A percentile compares a stretch with the other conserved stretches of the same genome.
Conservation (phyloP, 1,140 invertebrate genomes). For the Chymomyza costata region DNA sequence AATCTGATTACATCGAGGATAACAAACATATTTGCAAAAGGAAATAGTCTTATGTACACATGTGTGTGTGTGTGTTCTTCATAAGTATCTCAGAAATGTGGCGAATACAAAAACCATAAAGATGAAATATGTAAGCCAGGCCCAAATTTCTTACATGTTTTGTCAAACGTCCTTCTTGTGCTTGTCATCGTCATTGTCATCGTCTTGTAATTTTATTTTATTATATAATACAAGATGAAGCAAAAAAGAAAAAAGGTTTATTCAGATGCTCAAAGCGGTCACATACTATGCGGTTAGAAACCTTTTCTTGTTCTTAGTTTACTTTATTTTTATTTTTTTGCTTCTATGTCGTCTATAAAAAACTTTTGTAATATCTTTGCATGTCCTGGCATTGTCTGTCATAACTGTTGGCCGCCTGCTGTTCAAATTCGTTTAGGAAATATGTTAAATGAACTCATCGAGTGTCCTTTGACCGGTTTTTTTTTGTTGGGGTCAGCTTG, state of each 20-base stretch:
- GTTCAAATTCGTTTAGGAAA: slow-evolving; percentile 49
- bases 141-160: slow-evolving; percentile 6
- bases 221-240: too few relatives aligned
- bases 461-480: slow-evolving; percentile 2
- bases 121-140: slow-evolving; percentile 43
- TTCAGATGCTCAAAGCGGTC: too few relatives aligned
- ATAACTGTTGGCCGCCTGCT: neutral
- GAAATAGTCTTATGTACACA: slow-evolving; percentile 10
- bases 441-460: slow-evolving; percentile 44
- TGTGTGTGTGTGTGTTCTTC: neutral
- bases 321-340: too few relatives aligned
- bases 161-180: slow-evolving; percentile 37
- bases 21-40: neutral
- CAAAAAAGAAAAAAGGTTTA: slow-evolving; percentile 10
- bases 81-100: slow-evolving; percentile 42
- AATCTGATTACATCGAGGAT: slow-evolving; percentile 6
- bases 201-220: slow-evolving; percentile 64
- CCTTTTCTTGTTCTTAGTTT: too few relatives aligned
- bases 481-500: neutral
- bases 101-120: slow-evolving; percentile 29
- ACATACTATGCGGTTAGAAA: slow-evolving; percentile 3
- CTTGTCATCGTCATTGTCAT: slow-evolving; percentile 19
- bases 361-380: slow-evolving; percentile 53
- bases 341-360: slow-evolving; percentile 39
- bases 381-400: slow-evolving; percentile 9